Evolutionary conservation across 2,113 vertebrate genomes (phyloP).

Genomic region (Nettapus auritus): DNA sequence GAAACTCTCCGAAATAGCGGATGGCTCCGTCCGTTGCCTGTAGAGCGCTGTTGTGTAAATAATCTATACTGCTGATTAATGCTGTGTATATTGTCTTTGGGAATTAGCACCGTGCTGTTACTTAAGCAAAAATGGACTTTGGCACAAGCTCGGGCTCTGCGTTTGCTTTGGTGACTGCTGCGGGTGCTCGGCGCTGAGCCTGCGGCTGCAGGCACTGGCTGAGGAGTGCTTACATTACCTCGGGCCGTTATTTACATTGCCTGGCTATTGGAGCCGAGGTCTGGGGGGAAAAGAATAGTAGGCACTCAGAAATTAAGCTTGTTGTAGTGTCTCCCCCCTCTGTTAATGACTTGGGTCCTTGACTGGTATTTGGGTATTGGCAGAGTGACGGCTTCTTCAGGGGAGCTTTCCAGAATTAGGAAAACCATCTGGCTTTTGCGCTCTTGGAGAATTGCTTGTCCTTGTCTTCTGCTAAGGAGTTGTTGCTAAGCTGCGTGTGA

Average conservation of each 20-base stretch:
- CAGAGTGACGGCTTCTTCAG: neutral
- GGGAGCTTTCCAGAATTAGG: conserved; percentile 38
- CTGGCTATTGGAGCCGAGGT: neutral
- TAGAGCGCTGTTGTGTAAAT: neutral
- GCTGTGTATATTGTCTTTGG: neutral
- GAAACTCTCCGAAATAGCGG: neutral
- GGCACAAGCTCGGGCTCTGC: neutral
- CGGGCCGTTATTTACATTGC: rapidly evolving
- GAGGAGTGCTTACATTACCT: neutral
- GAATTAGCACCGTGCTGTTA: neutral
- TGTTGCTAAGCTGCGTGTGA: neutral
- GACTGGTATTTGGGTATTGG: conserved; percentile 17
- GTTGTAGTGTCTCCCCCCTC: neutral
- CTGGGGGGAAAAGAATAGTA: neutral
- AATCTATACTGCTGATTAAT: neutral
- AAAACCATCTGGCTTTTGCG: conserved; percentile 60
- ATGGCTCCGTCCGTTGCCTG: neutral
- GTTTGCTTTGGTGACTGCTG: rapidly evolving
- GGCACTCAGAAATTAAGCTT: neutral
- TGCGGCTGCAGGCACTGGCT: neutral
- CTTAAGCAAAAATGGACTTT: neutral
- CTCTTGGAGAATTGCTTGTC: neutral
- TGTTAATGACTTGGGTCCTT: neutral
- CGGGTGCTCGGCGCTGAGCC: neutral
- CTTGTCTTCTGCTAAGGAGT: neutral